Evolutionary conservation across 2,888 invertebrate species (phyloP).

Genomic region (Omphaloscelis lunosa): DNA sequence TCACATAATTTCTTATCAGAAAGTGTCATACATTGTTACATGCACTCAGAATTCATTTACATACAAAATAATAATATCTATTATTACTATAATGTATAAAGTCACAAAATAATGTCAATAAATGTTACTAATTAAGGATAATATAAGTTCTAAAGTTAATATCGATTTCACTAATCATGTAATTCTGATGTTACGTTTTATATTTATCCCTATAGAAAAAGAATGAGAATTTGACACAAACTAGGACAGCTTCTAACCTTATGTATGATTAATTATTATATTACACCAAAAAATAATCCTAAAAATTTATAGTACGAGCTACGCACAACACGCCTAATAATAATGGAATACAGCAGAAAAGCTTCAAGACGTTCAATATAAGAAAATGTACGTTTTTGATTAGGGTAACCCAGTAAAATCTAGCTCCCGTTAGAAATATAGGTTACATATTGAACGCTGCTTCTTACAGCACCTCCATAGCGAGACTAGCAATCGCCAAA

Average conservation of each 20-base stretch:
- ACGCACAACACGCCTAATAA: conserved; percentile 56
- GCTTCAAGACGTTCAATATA: conserved; percentile 19
- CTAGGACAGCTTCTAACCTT: conserved; percentile 35
- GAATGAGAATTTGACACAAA: conserved; percentile 28
- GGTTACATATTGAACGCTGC: conserved; percentile 14
- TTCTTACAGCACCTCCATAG: conserved; percentile 9
- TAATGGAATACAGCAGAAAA: conserved; percentile 69
- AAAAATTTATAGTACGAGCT: conserved; percentile 26
- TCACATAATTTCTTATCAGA: conserved; percentile 63
- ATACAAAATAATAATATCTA: conserved; percentile 51
- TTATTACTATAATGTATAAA: conserved; percentile 43
- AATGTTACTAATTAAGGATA: conserved; percentile 40
- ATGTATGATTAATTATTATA: conserved; percentile 35
- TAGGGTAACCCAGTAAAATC: conserved; percentile 8
- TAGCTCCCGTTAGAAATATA: background rate
- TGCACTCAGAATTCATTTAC: conserved; percentile 56
- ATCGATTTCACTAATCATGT: conserved; percentile 16
- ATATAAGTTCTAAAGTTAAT: conserved; percentile 29
- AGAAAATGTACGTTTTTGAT: conserved; percentile 1
- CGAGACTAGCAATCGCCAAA: conserved; percentile 13
- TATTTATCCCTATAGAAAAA: conserved; percentile 30
- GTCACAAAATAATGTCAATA: conserved; percentile 58
- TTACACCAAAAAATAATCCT: conserved; percentile 41
- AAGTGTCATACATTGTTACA: conserved; percentile 54
- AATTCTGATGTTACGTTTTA: conserved; percentile 24